phyloP scores from a whole-genome alignment of 2,797 vertebrate species.

The Hafferia zeledoni region DNA sequence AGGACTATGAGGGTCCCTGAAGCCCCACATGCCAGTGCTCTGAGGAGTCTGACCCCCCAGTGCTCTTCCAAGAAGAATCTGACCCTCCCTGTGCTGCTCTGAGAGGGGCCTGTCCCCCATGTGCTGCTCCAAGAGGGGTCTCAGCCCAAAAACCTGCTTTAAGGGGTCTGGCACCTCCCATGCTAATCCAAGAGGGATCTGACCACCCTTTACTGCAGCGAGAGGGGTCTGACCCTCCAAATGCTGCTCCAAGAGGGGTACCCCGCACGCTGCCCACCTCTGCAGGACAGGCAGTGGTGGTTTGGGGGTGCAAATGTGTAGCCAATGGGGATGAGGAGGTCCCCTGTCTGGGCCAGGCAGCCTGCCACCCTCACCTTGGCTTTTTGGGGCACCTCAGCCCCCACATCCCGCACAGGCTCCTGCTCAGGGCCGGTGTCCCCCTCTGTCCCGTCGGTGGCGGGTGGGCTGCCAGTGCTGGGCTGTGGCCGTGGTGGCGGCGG shows the following conservation, averaged over 20 bases:
- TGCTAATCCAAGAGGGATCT: neutral
- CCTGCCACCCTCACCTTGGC: slow-evolving; percentile 57
- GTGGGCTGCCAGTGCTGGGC: neutral
- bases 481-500: slow-evolving; percentile 75
- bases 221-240: neutral
- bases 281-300: neutral
- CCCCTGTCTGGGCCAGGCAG: fast-evolving
- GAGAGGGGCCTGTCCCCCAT: neutral
- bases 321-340: neutral
- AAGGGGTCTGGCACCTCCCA: neutral
- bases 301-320: neutral
- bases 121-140: neutral
- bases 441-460: fast-evolving
- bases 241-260: neutral
- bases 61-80: neutral
- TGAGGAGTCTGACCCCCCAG: neutral
- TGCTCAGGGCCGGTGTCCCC: slow-evolving; percentile 71
- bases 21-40: neutral
- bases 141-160: neutral
- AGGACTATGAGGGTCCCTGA: too few species aligned
- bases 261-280: neutral
- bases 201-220: neutral
- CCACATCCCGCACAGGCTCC: slow-evolving; percentile 90
- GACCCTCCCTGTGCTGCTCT: neutral
- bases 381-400: slow-evolving; percentile 77